A percentile compares a stretch with the other conserved stretches of the same genome.
Conservation (phyloP, 2,113 vertebrate genomes). For the Theristicus caerulescens region DNA sequence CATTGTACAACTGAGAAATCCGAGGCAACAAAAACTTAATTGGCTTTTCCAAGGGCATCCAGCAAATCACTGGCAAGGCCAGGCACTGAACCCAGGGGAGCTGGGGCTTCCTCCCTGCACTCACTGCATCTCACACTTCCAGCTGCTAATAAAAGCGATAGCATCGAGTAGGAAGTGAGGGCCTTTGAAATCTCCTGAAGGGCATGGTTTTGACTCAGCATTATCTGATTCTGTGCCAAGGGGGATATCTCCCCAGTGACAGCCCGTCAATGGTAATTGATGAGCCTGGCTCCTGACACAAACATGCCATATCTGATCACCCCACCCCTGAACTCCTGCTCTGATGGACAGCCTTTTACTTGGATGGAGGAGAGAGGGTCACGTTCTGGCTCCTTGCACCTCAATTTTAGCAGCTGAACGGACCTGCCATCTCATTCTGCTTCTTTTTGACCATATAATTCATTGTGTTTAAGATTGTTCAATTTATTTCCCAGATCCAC, state of each 20-base stretch:
- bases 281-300: not conserved
- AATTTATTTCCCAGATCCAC: slow-evolving; percentile 31
- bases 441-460: not conserved
- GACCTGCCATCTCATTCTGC: not conserved
- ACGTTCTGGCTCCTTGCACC: not conserved
- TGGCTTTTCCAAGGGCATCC: slow-evolving; percentile 59
- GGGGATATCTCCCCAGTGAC: not conserved
- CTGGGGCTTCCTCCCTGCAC: not conserved
- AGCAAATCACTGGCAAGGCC: slow-evolving; percentile 20
- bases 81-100: not conserved
- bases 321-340: not conserved
- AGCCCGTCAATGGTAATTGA: not conserved
- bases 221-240: not conserved
- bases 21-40: slow-evolving; percentile 22
- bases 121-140: not conserved
- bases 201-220: not conserved
- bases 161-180: not conserved
- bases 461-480: slow-evolving; percentile 27
- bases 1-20: slow-evolving; percentile 30
- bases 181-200: not conserved
- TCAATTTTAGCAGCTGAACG: not conserved
- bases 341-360: not conserved
- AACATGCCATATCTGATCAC: not conserved
- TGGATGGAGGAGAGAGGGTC: not conserved
- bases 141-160: not conserved